Evolutionary conservation across 2,113 vertebrate genomes (phyloP).

Genomic region (Rhegmatorhina hoffmannsi): DNA sequence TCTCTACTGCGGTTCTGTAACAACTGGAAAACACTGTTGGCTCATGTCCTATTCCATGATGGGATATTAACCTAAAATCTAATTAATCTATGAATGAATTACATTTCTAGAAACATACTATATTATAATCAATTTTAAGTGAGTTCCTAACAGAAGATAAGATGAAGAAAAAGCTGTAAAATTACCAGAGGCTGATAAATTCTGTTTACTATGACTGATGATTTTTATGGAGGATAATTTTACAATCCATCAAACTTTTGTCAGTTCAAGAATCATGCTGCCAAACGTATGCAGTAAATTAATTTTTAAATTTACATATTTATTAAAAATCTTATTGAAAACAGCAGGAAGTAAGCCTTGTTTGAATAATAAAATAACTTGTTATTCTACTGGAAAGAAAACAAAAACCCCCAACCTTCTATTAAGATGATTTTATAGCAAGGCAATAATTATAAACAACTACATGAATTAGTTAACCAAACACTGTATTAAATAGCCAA

Average conservation of each 20-base stretch:
- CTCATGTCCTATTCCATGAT: slow-evolving; percentile 69
- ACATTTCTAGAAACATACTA: slow-evolving; percentile 69
- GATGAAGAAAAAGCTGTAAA: slow-evolving; percentile 77
- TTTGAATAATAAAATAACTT: slow-evolving; percentile 81
- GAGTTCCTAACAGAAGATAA: slow-evolving; percentile 76
- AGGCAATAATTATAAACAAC: slow-evolving; percentile 73
- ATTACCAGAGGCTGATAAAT: slow-evolving; percentile 75
- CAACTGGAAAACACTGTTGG: slow-evolving; percentile 56
- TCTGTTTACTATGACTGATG: slow-evolving; percentile 76
- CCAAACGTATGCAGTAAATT: slow-evolving; percentile 78
- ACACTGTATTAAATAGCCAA: slow-evolving; percentile 59
- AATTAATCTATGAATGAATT: slow-evolving; percentile 82
- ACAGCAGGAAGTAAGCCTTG: slow-evolving; percentile 75
- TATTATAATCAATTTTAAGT: slow-evolving; percentile 81
- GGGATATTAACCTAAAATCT: slow-evolving; percentile 82
- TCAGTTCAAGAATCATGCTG: slow-evolving; percentile 76
- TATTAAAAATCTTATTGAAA: slow-evolving; percentile 82
- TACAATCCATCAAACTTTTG: slow-evolving; percentile 80
- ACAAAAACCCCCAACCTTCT: slow-evolving; percentile 47
- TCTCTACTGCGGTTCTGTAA: slow-evolving; percentile 30
- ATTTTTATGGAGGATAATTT: slow-evolving; percentile 77
- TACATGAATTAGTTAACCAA: slow-evolving; percentile 72
- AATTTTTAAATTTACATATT: slow-evolving; percentile 84
- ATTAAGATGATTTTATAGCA: slow-evolving; percentile 71
- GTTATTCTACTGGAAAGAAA: slow-evolving; percentile 74